These are phyloP conservation scores for Yponomeuta evonymella DNA, from an alignment of 2,888 invertebrate species.

Conservation along the genomic window DNA sequence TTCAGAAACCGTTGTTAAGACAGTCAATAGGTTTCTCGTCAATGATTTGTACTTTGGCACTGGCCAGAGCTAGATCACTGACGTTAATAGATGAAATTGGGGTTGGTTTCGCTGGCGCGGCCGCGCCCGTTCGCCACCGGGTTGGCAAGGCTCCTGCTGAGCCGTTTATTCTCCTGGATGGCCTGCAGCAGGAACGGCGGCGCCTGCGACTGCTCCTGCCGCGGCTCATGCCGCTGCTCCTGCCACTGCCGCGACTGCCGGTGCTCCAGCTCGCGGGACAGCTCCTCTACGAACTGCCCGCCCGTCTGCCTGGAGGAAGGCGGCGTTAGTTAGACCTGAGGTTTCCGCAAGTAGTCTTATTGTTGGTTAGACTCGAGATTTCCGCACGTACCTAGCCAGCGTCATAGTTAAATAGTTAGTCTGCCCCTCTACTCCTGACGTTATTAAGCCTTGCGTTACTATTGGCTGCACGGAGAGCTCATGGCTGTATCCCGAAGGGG, in stretches of 20 bases:
- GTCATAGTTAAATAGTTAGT: no score
- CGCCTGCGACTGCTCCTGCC: conserved; percentile 29
- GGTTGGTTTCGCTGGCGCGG: conserved; percentile 58
- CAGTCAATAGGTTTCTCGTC: no score
- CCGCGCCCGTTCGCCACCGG: conserved; percentile 29
- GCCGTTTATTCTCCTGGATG: conserved; percentile 59
- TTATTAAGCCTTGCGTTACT: no score
- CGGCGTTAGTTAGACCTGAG: conserved; percentile 4
- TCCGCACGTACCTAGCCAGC: no score
- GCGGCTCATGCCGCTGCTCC: conserved; percentile 35
- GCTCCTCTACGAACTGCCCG: conserved; percentile 67
- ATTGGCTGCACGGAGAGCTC: no score
- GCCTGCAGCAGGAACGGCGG: conserved; percentile 64
- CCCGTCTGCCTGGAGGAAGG: conserved; percentile 62
- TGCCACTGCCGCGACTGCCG: conserved; percentile 17
- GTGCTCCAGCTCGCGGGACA: conserved; percentile 50
- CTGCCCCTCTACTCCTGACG: no score
- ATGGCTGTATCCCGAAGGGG: no score
- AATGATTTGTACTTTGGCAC: no score
- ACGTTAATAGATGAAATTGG: conserved; percentile 58
- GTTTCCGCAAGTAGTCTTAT: no score
- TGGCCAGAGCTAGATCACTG: no score
- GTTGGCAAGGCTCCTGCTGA: conserved; percentile 40
- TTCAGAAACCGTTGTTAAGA: no score
- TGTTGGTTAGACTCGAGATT: background rate